Percentiles rank a stretch among this genome's conserved stretches.
Conservation (phyloP, 2,888 invertebrate species). For the Melieria picta region DNA sequence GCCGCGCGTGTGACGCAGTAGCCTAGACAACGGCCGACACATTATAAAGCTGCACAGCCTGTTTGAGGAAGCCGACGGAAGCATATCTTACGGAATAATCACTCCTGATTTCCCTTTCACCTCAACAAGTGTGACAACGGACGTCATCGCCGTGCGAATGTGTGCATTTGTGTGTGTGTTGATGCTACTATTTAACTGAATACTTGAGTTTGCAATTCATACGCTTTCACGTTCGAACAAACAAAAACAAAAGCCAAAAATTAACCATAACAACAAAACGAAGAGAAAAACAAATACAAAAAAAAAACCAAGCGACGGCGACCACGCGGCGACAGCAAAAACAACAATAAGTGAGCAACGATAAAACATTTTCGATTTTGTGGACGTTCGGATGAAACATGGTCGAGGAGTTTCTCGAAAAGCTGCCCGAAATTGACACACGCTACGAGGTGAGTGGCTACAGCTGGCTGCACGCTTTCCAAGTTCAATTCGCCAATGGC, state of each 20-base stretch:
- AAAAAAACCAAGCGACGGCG: not conserved
- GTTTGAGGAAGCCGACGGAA: not conserved
- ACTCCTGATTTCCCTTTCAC: conserved; percentile 13
- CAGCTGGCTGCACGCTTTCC: not conserved
- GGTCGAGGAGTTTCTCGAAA: conserved; percentile 66
- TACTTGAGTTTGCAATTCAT: too few relatives aligned
- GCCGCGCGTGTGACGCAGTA: conserved; percentile 16
- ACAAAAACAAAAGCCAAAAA: not conserved
- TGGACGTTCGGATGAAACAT: conserved; percentile 48
- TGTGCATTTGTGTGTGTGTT: too few relatives aligned
- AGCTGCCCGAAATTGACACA: conserved; percentile 65
- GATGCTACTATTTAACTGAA: not conserved
- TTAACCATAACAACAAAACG: not conserved
- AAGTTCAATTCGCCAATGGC: too few relatives aligned
- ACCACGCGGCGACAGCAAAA: not conserved
- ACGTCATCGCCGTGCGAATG: not conserved
- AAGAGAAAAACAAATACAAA: conserved; percentile 11
- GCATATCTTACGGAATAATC: conserved; percentile 18
- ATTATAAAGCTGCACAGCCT: conserved; percentile 1
- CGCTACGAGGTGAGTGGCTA: conserved; percentile 56
- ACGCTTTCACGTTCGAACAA: too few relatives aligned
- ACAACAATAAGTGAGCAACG: not conserved
- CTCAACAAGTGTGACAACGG: conserved; percentile 26
- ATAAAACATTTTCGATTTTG: not conserved
- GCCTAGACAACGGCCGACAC: not conserved